Conservation (phyloP, 2,797 vertebrate genomes). For the Delichon dasypus region DNA sequence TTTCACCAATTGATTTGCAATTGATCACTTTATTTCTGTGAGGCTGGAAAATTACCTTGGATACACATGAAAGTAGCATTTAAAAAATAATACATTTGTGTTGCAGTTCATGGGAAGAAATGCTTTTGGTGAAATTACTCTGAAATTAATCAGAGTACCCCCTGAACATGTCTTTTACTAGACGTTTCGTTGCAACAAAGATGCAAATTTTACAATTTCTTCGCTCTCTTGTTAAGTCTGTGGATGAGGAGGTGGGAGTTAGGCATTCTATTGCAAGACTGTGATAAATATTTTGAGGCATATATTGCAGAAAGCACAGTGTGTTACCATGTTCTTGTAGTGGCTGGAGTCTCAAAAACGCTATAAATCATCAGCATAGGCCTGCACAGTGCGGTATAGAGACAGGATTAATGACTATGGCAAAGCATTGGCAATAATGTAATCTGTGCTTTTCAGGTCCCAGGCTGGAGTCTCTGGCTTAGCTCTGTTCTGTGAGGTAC, state of each 20-base stretch:
- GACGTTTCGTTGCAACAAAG: neutral
- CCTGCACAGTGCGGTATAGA: neutral
- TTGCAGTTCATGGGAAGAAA: neutral
- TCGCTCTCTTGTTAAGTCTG: neutral
- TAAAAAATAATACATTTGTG: neutral
- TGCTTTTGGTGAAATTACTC: neutral
- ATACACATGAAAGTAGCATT: neutral
- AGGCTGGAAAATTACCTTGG: neutral
- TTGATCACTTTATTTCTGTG: neutral
- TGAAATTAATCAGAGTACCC: neutral
- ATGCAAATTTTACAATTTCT: neutral
- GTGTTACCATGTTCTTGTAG: neutral
- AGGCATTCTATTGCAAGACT: neutral
- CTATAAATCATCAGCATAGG: neutral
- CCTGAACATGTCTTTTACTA: neutral
- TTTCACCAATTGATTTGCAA: neutral
- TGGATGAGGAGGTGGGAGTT: neutral
- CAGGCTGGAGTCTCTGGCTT: neutral
- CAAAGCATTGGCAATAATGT: neutral
- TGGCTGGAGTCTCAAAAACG: neutral
- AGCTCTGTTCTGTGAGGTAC: neutral
- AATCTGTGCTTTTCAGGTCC: neutral
- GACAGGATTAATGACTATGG: neutral
- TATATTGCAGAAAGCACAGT: neutral
- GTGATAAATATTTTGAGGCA: conserved; percentile 4